Conservation (phyloP, 2,113 vertebrate genomes). For the Lepus timidus region DNA sequence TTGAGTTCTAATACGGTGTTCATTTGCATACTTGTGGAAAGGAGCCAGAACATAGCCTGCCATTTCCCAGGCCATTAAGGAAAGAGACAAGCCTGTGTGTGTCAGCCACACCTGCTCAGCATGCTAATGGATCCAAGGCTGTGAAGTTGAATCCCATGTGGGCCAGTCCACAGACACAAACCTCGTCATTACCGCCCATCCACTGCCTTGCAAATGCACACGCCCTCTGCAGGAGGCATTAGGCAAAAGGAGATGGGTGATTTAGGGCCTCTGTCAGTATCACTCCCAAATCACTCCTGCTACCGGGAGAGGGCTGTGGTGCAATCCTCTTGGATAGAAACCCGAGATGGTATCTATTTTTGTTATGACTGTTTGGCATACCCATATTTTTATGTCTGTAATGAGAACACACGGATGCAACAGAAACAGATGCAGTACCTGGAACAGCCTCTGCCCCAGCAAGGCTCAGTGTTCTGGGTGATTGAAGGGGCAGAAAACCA, state of each 20-base stretch:
- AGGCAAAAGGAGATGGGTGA: not conserved
- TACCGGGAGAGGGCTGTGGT: not conserved
- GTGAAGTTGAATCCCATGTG: not conserved
- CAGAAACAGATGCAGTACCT: not conserved
- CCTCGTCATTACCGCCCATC: not conserved
- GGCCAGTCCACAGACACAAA: not conserved
- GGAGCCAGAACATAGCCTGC: constrained; percentile 49
- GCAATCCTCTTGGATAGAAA: not conserved
- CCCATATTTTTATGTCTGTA: not conserved
- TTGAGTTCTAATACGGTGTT: not conserved
- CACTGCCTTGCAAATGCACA: not conserved
- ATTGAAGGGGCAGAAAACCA: not conserved
- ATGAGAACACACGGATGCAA: not conserved
- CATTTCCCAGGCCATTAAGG: constrained; percentile 48
- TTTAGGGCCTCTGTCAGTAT: not conserved
- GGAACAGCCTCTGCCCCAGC: not conserved
- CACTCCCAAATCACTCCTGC: not conserved
- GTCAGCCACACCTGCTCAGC: not conserved
- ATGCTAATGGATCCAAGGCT: not conserved
- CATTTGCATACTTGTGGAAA: not conserved
- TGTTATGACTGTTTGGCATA: not conserved
- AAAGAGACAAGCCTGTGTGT: constrained; percentile 18
- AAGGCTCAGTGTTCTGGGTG: not conserved
- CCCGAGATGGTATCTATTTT: not conserved
- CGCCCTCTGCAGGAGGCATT: not conserved